A percentile compares a stretch with the other conserved stretches of the same genome.
These are phyloP conservation scores for Galbula dea DNA, from an alignment of 2,113 vertebrate genomes.

Conservation along the genomic window DNA sequence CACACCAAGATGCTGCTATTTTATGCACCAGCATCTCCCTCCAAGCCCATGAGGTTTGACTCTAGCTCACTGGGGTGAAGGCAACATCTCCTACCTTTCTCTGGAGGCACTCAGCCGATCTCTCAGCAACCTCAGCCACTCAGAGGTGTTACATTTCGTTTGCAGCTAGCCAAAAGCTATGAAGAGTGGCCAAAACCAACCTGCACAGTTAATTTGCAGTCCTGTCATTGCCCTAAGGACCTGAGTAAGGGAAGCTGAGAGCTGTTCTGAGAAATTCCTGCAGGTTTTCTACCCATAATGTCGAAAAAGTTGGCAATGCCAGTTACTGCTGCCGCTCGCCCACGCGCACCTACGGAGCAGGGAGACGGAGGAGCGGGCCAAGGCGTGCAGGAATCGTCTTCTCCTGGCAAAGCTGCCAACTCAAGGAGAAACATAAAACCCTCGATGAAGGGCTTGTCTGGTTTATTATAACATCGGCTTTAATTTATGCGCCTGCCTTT, in stretches of 20 bases:
- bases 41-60: fast-evolving
- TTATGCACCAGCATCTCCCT: neutral
- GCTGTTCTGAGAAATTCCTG: neutral
- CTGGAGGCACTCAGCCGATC: fast-evolving
- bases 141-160: neutral
- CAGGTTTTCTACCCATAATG: neutral
- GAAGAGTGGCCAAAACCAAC: neutral
- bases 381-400: neutral
- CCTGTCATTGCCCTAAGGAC: neutral
- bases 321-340: neutral
- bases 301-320: neutral
- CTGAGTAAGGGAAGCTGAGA: neutral
- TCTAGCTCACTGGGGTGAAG: fast-evolving
- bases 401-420: neutral
- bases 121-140: neutral
- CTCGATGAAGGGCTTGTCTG: neutral
- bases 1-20: neutral
- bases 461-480: conserved; percentile 40
- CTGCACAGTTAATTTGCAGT: neutral
- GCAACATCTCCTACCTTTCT: neutral
- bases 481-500: conserved; percentile 56
- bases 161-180: neutral
- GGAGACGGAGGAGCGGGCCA: neutral
- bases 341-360: neutral
- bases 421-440: conserved; percentile 40